These are phyloP conservation scores for mouse (Mus musculus) DNA, from an alignment of 2,113 vertebrate genomes.

Conservation along the genomic window DNA sequence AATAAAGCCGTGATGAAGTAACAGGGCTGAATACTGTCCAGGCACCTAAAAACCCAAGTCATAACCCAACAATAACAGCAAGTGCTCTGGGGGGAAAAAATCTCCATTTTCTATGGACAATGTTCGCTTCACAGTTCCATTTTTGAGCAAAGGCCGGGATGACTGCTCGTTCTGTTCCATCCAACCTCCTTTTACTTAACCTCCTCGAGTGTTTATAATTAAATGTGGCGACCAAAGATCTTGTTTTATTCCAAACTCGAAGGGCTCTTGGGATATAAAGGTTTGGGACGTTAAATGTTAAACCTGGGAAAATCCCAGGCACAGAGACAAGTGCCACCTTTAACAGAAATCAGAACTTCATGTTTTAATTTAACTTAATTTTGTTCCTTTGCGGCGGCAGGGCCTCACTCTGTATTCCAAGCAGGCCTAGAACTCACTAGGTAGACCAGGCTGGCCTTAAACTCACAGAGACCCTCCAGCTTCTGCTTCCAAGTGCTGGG, in stretches of 20 bases:
- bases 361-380: neutral
- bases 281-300: neutral
- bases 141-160: neutral
- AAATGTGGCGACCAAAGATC: neutral
- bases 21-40: conserved; percentile 36
- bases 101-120: neutral
- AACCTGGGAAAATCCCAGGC: neutral
- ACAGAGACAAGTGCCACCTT: neutral
- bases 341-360: neutral
- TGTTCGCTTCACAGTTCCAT: conserved; percentile 7
- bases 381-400: neutral
- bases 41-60: neutral
- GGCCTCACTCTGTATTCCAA: neutral
- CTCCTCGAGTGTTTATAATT: conserved; percentile 36
- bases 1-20: conserved; percentile 3
- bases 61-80: neutral
- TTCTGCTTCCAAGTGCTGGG: neutral
- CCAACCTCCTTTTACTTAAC: neutral
- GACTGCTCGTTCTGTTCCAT: neutral
- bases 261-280: neutral
- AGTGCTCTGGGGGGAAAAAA: neutral
- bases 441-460: neutral
- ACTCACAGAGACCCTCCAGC: neutral
- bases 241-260: neutral
- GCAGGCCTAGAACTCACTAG: neutral